Conservation (phyloP, 2,888 invertebrate species). For the Thera obeliscata region DNA sequence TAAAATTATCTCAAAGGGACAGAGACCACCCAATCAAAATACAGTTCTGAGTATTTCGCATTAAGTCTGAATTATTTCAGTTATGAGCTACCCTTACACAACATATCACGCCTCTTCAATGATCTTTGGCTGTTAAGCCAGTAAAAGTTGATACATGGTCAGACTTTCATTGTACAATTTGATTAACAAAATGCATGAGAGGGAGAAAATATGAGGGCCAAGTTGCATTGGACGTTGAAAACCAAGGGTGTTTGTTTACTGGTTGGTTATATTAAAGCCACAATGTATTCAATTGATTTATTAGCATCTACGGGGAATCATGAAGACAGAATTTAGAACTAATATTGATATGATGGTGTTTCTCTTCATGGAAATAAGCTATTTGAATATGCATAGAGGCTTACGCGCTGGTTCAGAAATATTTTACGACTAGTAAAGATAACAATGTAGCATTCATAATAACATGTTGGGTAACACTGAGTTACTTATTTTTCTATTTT, state of each 20-base stretch:
- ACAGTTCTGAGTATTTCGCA: conserved; percentile 5
- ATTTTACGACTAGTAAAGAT: neutral
- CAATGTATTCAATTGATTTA: neutral
- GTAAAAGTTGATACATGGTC: neutral
- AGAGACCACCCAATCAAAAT: conserved; percentile 7
- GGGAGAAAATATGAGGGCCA: neutral
- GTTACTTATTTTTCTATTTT: neutral
- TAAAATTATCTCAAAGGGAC: neutral
- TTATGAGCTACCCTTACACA: neutral
- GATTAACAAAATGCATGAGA: neutral
- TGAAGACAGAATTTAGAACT: neutral
- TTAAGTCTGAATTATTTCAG: conserved; percentile 7
- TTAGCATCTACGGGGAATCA: neutral
- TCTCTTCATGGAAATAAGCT: neutral
- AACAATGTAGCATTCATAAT: neutral
- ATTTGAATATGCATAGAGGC: neutral
- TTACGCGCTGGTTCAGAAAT: neutral
- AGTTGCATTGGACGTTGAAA: neutral
- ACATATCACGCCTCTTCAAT: neutral
- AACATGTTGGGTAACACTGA: neutral
- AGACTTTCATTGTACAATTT: neutral
- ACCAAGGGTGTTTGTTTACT: neutral
- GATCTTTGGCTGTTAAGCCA: neutral
- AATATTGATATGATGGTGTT: neutral
- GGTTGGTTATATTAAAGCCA: neutral